Percentiles rank a stretch among this genome's conserved stretches.
Evolutionary conservation across 2,888 invertebrate genomes (phyloP).

Genomic region (Ametastegia equiseti): DNA sequence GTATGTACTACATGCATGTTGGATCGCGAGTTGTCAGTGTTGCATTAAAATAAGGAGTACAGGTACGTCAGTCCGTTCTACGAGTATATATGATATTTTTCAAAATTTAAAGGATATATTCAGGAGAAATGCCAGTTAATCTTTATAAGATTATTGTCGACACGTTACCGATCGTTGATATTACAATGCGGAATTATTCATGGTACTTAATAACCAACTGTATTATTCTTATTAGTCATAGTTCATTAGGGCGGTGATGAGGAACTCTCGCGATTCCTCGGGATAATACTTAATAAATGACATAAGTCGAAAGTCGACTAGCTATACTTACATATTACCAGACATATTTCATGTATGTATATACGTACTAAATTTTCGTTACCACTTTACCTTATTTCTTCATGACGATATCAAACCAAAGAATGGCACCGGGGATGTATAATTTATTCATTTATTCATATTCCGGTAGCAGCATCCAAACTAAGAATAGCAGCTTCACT

Average conservation of each 20-base stretch:
- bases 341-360: neutral
- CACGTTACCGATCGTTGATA: neutral
- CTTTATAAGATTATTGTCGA: neutral
- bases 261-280: neutral
- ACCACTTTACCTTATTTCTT: neutral
- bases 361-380: neutral
- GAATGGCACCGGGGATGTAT: conserved; percentile 9
- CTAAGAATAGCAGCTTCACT: conserved; percentile 37
- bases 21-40: neutral
- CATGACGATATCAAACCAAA: conserved; percentile 5
- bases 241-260: neutral
- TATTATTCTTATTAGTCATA: conserved; percentile 1
- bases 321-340: neutral
- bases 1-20: neutral
- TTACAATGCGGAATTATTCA: conserved; percentile 34
- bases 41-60: neutral
- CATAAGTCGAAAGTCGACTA: neutral
- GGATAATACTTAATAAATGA: neutral
- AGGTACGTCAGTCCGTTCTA: neutral
- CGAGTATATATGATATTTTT: neutral
- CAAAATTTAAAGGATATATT: neutral
- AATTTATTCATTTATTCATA: neutral
- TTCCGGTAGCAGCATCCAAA: conserved; percentile 36
- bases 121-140: neutral
- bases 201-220: conserved; percentile 27